phyloP scores from a whole-genome alignment of 2,797 vertebrate genomes.

The Trichosurus vulpecula region DNA sequence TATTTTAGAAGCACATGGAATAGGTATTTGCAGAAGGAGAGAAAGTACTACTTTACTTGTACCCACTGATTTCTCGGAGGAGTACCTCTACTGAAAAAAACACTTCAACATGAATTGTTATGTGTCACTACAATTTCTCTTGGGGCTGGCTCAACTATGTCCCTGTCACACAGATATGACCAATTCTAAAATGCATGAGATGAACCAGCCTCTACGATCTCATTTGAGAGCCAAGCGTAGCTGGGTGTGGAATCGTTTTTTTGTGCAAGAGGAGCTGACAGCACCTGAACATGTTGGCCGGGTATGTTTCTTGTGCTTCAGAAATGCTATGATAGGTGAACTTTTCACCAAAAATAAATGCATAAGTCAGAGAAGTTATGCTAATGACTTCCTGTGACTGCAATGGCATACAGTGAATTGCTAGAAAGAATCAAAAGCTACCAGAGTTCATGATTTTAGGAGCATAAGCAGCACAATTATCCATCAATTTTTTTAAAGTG shows the following conservation, averaged over 20 bases:
- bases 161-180: background rate
- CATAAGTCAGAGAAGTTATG: background rate
- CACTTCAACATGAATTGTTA: conserved; percentile 74
- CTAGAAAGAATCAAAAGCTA: background rate
- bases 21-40: conserved; percentile 13
- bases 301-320: conserved; percentile 85
- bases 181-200: rapidly evolving
- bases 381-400: background rate
- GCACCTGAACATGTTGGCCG: conserved; percentile 86
- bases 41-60: background rate
- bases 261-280: conserved; percentile 91
- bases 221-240: conserved; percentile 82
- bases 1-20: conserved; percentile 18
- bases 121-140: conserved; percentile 13
- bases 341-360: background rate
- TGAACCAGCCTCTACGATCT: background rate
- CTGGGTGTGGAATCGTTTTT: conserved; percentile 93
- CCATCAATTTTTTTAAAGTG: background rate
- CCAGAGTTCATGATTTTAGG: background rate
- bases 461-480: background rate
- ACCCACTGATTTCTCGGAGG: conserved; percentile 48
- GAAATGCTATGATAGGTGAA: background rate
- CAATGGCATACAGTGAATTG: background rate
- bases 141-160: conserved; percentile 72
- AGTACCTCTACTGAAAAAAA: conserved; percentile 61